phyloP scores from a whole-genome alignment of 1,140 invertebrate genomes.

The Cotesia vestalis region DNA sequence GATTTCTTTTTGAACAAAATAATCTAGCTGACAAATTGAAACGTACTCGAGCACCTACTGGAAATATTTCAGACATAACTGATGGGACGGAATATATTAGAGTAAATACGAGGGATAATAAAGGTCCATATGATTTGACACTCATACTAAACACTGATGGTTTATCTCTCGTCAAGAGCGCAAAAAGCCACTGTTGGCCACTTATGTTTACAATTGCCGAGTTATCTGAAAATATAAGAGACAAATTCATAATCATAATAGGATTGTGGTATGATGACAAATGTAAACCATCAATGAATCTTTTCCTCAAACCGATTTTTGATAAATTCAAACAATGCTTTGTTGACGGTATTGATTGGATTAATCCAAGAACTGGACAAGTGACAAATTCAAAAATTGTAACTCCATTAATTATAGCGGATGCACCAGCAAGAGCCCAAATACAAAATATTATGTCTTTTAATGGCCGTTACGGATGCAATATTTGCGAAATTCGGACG shows the following conservation, averaged over 20 bases:
- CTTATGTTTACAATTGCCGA: constrained; percentile 40
- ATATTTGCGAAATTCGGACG: constrained; percentile 34
- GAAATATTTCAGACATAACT: constrained; percentile 34
- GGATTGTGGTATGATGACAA: constrained; percentile 38
- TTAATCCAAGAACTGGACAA: background rate
- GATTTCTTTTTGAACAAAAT: constrained; percentile 38
- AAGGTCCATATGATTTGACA: constrained; percentile 35
- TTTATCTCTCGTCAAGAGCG: constrained; percentile 36
- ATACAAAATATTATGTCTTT: constrained; percentile 33
- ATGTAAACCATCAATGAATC: constrained; percentile 37
- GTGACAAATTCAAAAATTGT: constrained; percentile 14
- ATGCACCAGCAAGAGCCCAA: constrained; percentile 35
- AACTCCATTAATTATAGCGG: constrained; percentile 31
- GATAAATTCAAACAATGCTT: constrained; percentile 29
- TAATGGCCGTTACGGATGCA: constrained; percentile 34
- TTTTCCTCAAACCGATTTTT: constrained; percentile 34
- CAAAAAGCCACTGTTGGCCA: constrained; percentile 37
- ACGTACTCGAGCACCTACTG: background rate
- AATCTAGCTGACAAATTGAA: constrained; percentile 37
- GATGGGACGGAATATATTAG: constrained; percentile 38
- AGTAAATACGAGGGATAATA: constrained; percentile 35
- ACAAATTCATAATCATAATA: constrained; percentile 26
- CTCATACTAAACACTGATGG: constrained; percentile 40
- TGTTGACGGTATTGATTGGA: constrained; percentile 23
- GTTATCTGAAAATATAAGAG: constrained; percentile 32